phyloP scores from a whole-genome alignment of 2,797 vertebrate genomes.

The Schizothorax lantsangensis region DNA sequence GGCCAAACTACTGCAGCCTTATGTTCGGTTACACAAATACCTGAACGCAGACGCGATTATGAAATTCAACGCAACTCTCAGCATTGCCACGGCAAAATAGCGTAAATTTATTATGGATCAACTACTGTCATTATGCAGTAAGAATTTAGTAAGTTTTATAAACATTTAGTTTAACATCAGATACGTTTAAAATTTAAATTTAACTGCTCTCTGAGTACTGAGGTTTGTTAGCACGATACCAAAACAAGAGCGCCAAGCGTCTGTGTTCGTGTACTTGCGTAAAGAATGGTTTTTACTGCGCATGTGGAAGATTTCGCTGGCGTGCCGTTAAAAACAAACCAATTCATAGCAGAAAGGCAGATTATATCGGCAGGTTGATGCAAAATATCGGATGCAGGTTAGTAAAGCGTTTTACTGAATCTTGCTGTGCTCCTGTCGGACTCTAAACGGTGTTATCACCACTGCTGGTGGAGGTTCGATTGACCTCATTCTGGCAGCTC shows the following conservation, averaged over 20 bases:
- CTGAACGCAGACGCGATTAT: not conserved
- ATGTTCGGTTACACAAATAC: not conserved
- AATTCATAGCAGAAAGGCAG: conserved; percentile 22
- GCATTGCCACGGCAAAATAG: not conserved
- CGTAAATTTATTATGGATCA: not conserved
- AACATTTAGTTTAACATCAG: not conserved
- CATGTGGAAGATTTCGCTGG: conserved; percentile 2
- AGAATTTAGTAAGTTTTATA: not conserved
- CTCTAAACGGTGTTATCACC: conserved; percentile 7
- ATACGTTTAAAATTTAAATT: not conserved
- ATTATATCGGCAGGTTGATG: conserved; percentile 10
- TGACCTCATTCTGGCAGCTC: conserved; percentile 63
- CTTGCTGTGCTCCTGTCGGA: conserved; percentile 35
- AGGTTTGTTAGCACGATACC: not conserved
- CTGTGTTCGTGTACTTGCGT: not conserved
- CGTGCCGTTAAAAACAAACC: not conserved
- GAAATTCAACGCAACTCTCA: not conserved
- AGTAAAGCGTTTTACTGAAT: conserved; percentile 18
- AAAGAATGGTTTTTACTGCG: not conserved
- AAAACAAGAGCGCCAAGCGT: not conserved
- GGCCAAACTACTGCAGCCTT: conserved; percentile 44
- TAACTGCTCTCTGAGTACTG: too few species aligned
- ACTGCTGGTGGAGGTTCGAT: conserved; percentile 52
- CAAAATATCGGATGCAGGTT: conserved; percentile 19
- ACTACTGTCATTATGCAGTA: not conserved